Base-by-base conservation (phyloP, 2,888 invertebrate genomes). In the Pteria penguin region DNA sequence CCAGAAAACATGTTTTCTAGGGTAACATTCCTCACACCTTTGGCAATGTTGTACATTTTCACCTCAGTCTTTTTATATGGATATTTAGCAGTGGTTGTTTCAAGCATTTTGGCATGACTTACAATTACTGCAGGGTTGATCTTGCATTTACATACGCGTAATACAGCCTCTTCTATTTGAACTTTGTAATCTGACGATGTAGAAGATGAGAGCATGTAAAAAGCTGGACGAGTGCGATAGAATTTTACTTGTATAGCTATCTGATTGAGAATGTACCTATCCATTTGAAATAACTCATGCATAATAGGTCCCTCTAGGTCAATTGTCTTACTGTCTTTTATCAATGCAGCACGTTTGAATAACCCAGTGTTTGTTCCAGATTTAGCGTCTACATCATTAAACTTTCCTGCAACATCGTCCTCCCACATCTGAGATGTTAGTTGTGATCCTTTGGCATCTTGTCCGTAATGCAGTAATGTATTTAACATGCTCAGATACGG, bases 1-100 rank as follows among this genome's bases (percentile, higher is more conserved):
- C 78, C 76, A 4, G 67, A 72, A 69, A 78, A 80, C 63, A 80
- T 60, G 57, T 77, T 76, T 27, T 79, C 76, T 58, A 70, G 73
- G n/a, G 27, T 73, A 29, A 63, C 68, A 63, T 36, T 67, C 18
- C 58, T 74, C 18, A 22, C 14, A 11, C 76, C 80, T 8, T 33
- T 68, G 4, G 79, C 63, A n/a, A 76, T 57, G 58, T 52, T 79
- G 31, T 54, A 52, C n/a, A 68, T 62, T 31, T 73, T 69, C 29
- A 73, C 60, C 26, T 70, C 58, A 29, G 36, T 63, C 29, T 74
- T 60, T 31, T 69, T 67, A 60, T 57, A 76, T 14, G 70, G 73
- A 26, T 74, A 77, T 33, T 70, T 75, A 32, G 72, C 76, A 5
- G 33, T 65, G 18, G 52, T 45, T n/a, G 22, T 62, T 29, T 79